Evolutionary conservation across 2,113 vertebrate genomes (phyloP).

Genomic region (Crotophaga sulcirostris): DNA sequence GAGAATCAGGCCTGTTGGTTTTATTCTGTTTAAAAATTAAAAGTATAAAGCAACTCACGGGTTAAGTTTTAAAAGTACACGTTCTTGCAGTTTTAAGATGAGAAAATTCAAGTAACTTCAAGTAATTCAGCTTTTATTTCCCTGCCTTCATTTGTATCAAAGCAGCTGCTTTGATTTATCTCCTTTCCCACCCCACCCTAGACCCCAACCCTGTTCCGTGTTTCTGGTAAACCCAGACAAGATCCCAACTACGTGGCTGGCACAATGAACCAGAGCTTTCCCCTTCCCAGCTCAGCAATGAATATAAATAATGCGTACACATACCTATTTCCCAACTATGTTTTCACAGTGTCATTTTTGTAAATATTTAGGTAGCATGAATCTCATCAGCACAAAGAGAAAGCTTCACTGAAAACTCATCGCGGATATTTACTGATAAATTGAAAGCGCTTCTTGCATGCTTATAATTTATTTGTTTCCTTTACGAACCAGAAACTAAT

Average conservation of each 20-base stretch:
- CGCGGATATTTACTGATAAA: constrained; percentile 71
- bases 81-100: constrained; percentile 70
- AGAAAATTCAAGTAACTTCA: constrained; percentile 82
- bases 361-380: constrained; percentile 84
- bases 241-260: constrained; percentile 64
- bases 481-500: constrained; percentile 72
- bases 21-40: constrained; percentile 62
- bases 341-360: constrained; percentile 94
- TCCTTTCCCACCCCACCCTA: constrained; percentile 66
- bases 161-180: constrained; percentile 69
- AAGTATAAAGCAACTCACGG: constrained; percentile 60
- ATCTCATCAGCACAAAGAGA: constrained; percentile 79
- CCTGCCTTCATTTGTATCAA: constrained; percentile 76
- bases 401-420: constrained; percentile 78
- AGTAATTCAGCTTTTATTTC: constrained; percentile 79
- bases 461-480: constrained; percentile 69
- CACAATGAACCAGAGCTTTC: constrained; percentile 70
- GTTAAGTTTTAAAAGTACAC: constrained; percentile 57
- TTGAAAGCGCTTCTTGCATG: constrained; percentile 78
- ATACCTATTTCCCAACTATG: constrained; percentile 74
- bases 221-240: constrained; percentile 72
- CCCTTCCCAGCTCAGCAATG: constrained; percentile 66
- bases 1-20: constrained; percentile 28
- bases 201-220: constrained; percentile 58
- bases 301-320: constrained; percentile 80